Conservation (phyloP, 2,797 vertebrate genomes). For the Anolis apletophallus region DNA sequence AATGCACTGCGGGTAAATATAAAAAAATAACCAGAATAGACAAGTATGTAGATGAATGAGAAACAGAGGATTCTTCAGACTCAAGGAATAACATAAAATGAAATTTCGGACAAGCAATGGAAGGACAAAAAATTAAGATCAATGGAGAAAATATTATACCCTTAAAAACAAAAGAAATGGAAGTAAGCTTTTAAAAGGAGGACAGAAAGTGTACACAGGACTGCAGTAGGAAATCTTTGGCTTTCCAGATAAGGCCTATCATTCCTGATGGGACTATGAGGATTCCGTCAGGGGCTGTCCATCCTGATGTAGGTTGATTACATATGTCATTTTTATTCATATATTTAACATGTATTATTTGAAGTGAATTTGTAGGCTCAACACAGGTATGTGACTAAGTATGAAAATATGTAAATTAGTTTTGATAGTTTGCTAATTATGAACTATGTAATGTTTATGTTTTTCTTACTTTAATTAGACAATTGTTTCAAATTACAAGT, state of each 20-base stretch:
- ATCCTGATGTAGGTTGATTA: neutral
- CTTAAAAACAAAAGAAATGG: conserved; percentile 26
- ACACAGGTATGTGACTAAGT: too few relatives aligned
- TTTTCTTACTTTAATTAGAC: too few relatives aligned
- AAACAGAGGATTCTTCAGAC: neutral
- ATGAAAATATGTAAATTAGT: neutral
- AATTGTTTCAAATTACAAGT: neutral
- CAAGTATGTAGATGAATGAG: conserved; percentile 7
- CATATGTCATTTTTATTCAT: neutral
- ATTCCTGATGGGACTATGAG: neutral
- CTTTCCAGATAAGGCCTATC: neutral
- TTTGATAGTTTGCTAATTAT: neutral
- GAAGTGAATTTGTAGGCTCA: neutral
- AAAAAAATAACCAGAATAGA: conserved; percentile 14
- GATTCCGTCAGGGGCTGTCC: neutral
- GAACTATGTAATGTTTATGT: neutral
- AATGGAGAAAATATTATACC: neutral
- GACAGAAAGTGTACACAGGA: neutral
- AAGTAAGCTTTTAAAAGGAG: neutral
- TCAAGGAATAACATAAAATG: neutral
- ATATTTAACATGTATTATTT: neutral
- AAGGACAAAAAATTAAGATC: conserved; percentile 45
- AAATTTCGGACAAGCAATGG: conserved; percentile 64
- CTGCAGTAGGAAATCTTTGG: neutral
- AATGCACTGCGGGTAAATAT: neutral